Percentiles rank a stretch among this genome's conserved stretches.
Conservation (phyloP, 2,113 vertebrate species). For the Turnix velox region DNA sequence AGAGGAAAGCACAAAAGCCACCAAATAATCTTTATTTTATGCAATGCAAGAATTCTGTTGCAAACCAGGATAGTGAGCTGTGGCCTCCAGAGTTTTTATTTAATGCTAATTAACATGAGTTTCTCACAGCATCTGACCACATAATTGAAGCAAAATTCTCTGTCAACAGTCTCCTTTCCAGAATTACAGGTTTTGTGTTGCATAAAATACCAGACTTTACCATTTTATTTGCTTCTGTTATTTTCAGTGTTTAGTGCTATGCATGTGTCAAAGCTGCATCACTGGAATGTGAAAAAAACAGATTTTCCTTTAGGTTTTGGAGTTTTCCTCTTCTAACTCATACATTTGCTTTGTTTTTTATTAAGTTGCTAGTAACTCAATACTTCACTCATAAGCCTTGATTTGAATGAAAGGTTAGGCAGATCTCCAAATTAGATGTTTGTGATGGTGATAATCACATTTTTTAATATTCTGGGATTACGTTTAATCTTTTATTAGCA, state of each 20-base stretch:
- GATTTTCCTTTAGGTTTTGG: neutral
- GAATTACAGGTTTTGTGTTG: neutral
- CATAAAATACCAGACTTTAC: neutral
- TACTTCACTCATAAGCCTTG: neutral
- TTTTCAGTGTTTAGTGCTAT: neutral
- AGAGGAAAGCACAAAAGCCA: neutral
- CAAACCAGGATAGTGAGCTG: neutral
- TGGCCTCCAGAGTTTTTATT: neutral
- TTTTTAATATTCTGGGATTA: neutral
- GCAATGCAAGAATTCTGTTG: neutral
- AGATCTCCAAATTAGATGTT: neutral
- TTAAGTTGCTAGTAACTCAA: neutral
- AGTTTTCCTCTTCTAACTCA: neutral
- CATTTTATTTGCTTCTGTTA: neutral
- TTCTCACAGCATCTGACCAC: neutral
- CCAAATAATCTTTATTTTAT: neutral
- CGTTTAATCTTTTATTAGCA: neutral
- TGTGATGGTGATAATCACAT: neutral
- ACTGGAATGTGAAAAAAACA: neutral
- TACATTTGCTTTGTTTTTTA: neutral
- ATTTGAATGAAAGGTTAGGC: neutral
- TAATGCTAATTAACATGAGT: neutral
- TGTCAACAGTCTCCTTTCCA: neutral
- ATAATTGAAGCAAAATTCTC: neutral
- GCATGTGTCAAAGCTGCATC: neutral